phyloP scores from a whole-genome alignment of 2,113 vertebrate genomes.

The Gracilinanus agilis region DNA sequence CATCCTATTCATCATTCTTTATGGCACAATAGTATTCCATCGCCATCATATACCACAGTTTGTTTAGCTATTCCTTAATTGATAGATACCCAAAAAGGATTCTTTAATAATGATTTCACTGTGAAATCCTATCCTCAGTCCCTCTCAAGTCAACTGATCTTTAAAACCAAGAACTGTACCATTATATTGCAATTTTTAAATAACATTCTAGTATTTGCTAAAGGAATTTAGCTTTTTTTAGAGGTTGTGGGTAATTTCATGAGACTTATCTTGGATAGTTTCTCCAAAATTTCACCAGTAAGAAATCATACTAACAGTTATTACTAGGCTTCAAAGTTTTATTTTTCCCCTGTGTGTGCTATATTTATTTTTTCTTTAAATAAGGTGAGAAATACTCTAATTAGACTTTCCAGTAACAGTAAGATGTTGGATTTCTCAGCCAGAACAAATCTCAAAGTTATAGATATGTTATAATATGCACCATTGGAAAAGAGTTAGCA shows the following conservation, averaged over 20 bases:
- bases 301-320: background rate
- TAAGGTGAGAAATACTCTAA: background rate
- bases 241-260: background rate
- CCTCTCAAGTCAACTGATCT: background rate
- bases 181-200: background rate
- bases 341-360: background rate
- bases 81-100: too few species aligned
- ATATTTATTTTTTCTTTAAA: background rate
- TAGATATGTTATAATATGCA: background rate
- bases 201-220: background rate
- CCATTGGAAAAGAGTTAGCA: background rate
- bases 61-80: too few species aligned
- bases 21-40: too few species aligned
- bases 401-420: background rate
- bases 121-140: background rate
- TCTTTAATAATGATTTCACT: background rate
- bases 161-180: background rate
- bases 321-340: background rate
- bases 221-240: background rate
- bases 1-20: too few species aligned
- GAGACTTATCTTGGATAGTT: background rate
- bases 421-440: background rate
- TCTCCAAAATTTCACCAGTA: background rate
- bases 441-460: background rate
- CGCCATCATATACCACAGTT: too few species aligned